Evolutionary conservation across 2,888 invertebrate species (phyloP), one percentile per base, ranked within the genome.

Genomic region (Matsumyia berberina): DNA sequence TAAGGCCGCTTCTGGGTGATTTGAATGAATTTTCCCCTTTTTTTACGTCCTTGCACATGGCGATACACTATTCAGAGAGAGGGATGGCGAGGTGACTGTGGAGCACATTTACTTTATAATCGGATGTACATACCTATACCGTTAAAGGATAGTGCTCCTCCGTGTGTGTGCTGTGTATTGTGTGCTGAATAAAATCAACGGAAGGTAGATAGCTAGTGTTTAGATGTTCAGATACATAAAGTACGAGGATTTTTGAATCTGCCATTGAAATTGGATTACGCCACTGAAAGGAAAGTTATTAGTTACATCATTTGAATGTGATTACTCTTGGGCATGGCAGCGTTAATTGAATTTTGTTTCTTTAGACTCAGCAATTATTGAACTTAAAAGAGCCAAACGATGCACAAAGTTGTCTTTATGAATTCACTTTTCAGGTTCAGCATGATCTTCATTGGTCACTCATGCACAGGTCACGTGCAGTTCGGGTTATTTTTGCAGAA

Each of bases 21-120:
- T 79, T 79, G 73, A 83, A 83, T 83, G 83, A 83, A 83, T 74
- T 73, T 57, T 58, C 37, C 42, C 29, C 15, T 62, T 55, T 57
- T 44, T 11, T 1, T 8, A 33, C 29, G 51, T 44, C 42, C 74
- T 74, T 49, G 17, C 66, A 53, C 53, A 66, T 19, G 49, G 46
- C 15, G 33, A 44, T 17, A n/a, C 24, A 1, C 8, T 35, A n/a
- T 3, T 11, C 0, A 6, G 5, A 31, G 24, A 37, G 15, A 5
- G 11, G 17, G 49, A 29, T 49, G n/a, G n/a, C n/a, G 53, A 24
- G 9, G 62, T 29, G 17, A 17, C 58, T 42, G 35, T 55, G 37
- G 35, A 55, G 49, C n/a, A 72, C 62, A 62, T 42, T 73, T 62
- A 53, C 62, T 62, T 64, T 53, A 33, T 35, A 53, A 53, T 70